Conservation (phyloP, 2,113 vertebrate genomes). For the Chlamydotis undulata region DNA sequence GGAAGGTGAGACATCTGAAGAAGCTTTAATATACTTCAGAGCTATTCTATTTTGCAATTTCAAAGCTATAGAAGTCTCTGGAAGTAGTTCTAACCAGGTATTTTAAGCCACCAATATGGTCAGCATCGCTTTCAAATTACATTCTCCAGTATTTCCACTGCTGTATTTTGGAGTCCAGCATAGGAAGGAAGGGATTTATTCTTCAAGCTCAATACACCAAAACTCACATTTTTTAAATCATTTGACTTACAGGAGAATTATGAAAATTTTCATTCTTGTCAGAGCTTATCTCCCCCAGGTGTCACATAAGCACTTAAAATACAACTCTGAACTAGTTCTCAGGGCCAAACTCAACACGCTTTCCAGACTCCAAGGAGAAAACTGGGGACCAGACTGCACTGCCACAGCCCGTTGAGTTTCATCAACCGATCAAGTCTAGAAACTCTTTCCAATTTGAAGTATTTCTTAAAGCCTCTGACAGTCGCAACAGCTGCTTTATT, state of each 20-base stretch:
- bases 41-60: not conserved
- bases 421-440: not conserved
- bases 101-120: not conserved
- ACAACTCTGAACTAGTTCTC: not conserved
- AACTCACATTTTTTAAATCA: not conserved
- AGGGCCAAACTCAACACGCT: not conserved
- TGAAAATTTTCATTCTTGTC: not conserved
- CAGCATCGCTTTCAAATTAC: not conserved
- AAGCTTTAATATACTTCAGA: not conserved
- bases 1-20: not conserved
- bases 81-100: not conserved
- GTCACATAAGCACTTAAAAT: not conserved
- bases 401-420: not conserved
- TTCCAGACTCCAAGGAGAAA: not conserved
- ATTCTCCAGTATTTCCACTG: not conserved
- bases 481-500: constrained; percentile 24
- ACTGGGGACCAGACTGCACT: not conserved
- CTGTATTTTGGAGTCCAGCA: not conserved
- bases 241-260: not conserved
- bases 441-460: not conserved
- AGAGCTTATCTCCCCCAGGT: not conserved
- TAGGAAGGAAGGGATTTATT: constrained; percentile 5
- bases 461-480: not conserved
- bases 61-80: not conserved
- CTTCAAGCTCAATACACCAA: not conserved